Base-by-base conservation (phyloP, 2,113 vertebrate genomes). In the Colossoma macropomum region DNA sequence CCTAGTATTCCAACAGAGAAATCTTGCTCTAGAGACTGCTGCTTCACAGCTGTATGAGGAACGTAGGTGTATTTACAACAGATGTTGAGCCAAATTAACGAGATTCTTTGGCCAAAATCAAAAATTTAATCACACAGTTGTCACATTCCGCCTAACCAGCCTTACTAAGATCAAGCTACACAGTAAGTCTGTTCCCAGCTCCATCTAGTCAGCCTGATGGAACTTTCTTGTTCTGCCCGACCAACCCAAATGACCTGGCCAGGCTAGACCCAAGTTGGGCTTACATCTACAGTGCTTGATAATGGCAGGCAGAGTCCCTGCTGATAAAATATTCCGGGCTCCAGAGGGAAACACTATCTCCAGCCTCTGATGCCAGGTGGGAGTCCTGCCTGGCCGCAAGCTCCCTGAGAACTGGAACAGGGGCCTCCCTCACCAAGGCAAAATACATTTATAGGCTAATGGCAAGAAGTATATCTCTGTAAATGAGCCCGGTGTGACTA, bases 341-440 rank as follows among this genome's bases (percentile, higher is more conserved):
- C 27, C 27, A 32, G 11, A 71, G 34, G 66, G 78, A 72, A 80
- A 80, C 12, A 34, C 38, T 80, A 80, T 72, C 68, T 80, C 56
- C 25, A 62, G 25, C 34, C 34, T 23, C 38, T 30, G 5, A 23
- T 73, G 79, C 79, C 79, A 80, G 38, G 25, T 73, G 69, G 69
- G 38, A 72, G 69, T 71, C 28, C 34, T 80, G 66, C 78, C 52
- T 80, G 68, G 70, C 78, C 69, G 23, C 54, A 73, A 73, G 56
- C 56, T 72, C 66, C 66, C 32, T 21, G 34, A 69, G 66, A 69
- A 69, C 68, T 71, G 32, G 78, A 71, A 71, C 66, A 60, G 16
- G 19, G 27, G 79, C 34, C 62, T 48, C 10, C 34, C 69, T 48
- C 9, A 41, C 71, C n/a, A 32, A 80, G 73, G 62, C 56, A 32